Conservation (phyloP, 2,888 invertebrate species). For the Trachelus tabidus region DNA sequence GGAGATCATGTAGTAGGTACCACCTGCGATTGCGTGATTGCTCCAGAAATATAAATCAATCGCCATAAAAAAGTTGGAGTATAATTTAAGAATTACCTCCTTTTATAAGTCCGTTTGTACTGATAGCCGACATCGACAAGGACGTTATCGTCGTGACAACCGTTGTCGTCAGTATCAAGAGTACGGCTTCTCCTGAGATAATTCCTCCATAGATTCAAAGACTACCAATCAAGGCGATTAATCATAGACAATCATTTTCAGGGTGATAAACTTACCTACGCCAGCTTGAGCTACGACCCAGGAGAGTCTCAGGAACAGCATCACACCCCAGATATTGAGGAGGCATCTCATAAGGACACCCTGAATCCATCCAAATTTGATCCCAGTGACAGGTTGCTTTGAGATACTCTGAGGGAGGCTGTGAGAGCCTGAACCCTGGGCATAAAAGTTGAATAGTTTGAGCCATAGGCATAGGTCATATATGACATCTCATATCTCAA, state of each 20-base stretch:
- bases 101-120: constrained; percentile 98
- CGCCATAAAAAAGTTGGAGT: neutral
- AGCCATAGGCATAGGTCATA: neutral
- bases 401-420: neutral
- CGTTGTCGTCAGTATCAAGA: constrained; percentile 85
- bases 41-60: constrained; percentile 6
- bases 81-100: constrained; percentile 76
- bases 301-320: constrained; percentile 96
- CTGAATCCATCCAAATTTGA: constrained; percentile 91
- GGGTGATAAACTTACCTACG: constrained; percentile 69
- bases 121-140: constrained; percentile 86
- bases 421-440: neutral
- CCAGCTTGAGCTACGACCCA: constrained; percentile 98
- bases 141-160: constrained; percentile 88
- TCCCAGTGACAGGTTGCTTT: constrained; percentile 63
- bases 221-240: neutral
- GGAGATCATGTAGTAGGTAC: constrained; percentile 97
- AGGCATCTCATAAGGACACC: constrained; percentile 93
- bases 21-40: constrained; percentile 70
- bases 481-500: neutral
- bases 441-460: neutral
- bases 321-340: constrained; percentile 99
- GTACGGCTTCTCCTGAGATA: neutral
- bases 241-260: neutral
- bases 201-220: neutral